Percentiles rank a stretch among this genome's conserved stretches.
phyloP scores from a whole-genome alignment of 2,113 vertebrate species.

The Rhinoptilus africanus region DNA sequence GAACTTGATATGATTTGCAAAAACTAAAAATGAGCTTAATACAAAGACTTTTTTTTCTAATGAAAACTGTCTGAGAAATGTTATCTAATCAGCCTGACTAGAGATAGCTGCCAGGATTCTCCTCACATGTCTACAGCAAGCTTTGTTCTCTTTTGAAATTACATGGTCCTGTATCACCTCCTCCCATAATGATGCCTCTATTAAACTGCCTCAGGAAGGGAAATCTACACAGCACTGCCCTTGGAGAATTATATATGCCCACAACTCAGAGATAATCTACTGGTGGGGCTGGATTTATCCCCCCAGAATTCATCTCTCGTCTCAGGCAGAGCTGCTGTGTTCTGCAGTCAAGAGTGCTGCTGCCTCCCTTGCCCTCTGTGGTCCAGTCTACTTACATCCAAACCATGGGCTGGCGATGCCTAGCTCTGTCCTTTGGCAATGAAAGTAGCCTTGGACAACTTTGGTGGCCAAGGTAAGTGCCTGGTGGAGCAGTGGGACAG shows the following conservation, averaged over 20 bases:
- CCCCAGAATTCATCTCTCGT: neutral
- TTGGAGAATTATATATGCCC: neutral
- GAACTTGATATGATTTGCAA: neutral
- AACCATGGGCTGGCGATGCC: neutral
- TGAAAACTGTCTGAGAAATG: neutral
- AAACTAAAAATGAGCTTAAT: neutral
- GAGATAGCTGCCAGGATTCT: neutral
- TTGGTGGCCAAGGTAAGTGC: neutral
- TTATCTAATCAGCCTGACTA: neutral
- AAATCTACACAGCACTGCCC: neutral
- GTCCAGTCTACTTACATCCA: neutral
- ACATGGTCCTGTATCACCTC: neutral
- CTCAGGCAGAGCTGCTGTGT: neutral
- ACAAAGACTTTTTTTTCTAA: neutral
- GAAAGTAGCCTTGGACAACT: neutral
- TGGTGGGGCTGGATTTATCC: neutral
- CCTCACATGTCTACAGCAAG: neutral
- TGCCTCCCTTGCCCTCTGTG: neutral
- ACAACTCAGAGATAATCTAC: neutral
- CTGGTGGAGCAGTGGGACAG: neutral
- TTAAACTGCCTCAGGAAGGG: neutral
- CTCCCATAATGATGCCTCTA: neutral
- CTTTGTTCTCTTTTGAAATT: constrained; percentile 28
- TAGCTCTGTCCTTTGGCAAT: neutral
- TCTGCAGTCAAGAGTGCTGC: neutral